Base-by-base conservation (phyloP, 2,888 invertebrate species). In the Hermaeophaga mercurialis region DNA sequence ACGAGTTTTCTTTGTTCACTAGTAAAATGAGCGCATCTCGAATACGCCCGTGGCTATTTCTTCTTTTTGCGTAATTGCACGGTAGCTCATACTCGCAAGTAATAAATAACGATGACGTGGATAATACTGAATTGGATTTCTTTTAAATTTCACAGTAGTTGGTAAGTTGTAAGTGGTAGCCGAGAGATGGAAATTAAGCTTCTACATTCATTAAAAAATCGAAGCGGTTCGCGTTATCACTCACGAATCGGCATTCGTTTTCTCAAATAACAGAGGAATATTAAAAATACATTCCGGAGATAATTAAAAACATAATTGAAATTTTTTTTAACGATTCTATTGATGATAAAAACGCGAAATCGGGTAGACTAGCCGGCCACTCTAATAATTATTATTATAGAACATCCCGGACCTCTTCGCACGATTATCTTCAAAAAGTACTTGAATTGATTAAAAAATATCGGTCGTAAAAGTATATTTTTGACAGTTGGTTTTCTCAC, bases 71-170 rank as follows among this genome's bases (percentile, higher is more conserved):
- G 47, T 47, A 47, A 47, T 47, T 47, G 47, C 47, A 47, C 47
- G 47, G 47, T 47, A 47, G 47, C 47, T 33, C 26, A 11, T 34
- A 46, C 33, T 15, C 24, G 14, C 18, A 4, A 22, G 34, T 34
- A 34, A 34, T 47, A 47, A 47, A 47, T 47, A 18, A 19, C 47
- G 22, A 19, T 47, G 47, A 47, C 34, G 34, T 22, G 9, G 22
- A 12, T 34, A 34, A 34, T 47, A 34, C 22, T 47, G 47, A 47
- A 34, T 47, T 33, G 47, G 47, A 47, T 34, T 47, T 47, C 34
- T 47, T 47, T 47, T 47, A 22, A 47, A 47, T 47, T 47, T 47
- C 47, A 19, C 34, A 34, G 47, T 24, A 47, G 47, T 47, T 11
- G 34, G 15, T 26, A 28, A 15, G 24, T 14, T 22, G 44, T n/a